These are phyloP conservation scores for Heterocephalus glaber DNA, from an alignment of 2,113 vertebrate species.

Conservation along the genomic window DNA sequence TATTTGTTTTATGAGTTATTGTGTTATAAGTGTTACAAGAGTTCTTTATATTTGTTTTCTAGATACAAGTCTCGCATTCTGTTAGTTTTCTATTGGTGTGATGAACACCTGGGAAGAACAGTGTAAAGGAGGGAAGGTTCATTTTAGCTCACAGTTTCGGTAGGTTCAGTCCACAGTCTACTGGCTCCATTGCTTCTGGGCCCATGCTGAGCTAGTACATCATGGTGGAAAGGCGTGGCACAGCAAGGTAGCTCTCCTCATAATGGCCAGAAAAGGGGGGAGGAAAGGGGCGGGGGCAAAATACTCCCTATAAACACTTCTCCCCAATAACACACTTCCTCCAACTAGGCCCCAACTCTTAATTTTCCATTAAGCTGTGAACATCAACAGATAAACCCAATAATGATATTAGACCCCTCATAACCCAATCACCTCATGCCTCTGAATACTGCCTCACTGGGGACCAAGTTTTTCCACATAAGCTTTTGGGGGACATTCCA, in stretches of 20 bases:
- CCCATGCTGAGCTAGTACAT: not conserved
- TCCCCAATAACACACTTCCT: not conserved
- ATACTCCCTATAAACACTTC: not conserved
- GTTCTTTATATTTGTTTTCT: constrained; percentile 1
- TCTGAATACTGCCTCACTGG: not conserved
- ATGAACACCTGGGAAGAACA: not conserved
- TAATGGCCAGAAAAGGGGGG: not conserved
- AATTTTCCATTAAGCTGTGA: not conserved
- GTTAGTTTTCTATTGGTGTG: not conserved
- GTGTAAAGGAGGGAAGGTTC: not conserved
- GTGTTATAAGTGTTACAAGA: not conserved
- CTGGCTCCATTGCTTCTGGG: not conserved
- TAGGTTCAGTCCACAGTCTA: not conserved
- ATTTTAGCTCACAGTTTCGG: not conserved
- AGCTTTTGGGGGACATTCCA: not conserved
- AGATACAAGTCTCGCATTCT: not conserved
- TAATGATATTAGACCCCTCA: not conserved
- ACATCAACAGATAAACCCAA: not conserved
- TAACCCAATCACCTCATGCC: not conserved
- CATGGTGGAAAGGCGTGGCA: not conserved
- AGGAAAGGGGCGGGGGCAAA: not conserved
- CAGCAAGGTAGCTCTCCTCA: not conserved
- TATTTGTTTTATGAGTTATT: not conserved
- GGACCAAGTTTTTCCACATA: not conserved
- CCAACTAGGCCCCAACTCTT: not conserved